These are phyloP conservation scores for Suillia variegata DNA, from an alignment of 2,888 invertebrate genomes.

Conservation along the genomic window DNA sequence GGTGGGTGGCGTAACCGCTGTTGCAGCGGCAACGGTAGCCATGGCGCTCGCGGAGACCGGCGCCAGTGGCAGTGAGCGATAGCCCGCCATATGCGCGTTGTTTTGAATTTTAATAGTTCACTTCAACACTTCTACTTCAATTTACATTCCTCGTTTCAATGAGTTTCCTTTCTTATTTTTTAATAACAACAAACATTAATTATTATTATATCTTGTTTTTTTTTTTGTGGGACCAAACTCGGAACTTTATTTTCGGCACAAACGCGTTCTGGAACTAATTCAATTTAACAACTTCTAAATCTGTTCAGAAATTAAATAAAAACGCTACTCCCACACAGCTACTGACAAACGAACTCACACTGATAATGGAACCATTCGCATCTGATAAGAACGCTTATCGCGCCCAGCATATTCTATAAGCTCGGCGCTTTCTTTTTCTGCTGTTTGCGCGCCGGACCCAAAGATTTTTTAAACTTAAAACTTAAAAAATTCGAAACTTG, in stretches of 20 bases:
- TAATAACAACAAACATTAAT: background rate
- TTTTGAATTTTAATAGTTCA: background rate
- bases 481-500: no score
- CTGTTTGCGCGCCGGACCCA: no score
- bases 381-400: conserved; percentile 35
- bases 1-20: conserved; percentile 40
- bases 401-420: no score
- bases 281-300: conserved; percentile 1
- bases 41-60: conserved; percentile 50
- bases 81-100: conserved; percentile 52
- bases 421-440: no score
- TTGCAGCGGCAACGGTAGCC: conserved; percentile 39
- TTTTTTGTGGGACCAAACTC: no score
- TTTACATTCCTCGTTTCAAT: background rate
- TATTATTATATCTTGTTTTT: no score
- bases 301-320: conserved; percentile 34
- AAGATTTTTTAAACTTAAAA: no score
- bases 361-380: conserved; percentile 44
- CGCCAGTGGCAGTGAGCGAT: conserved; percentile 49
- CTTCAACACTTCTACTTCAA: background rate
- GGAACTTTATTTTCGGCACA: conserved; percentile 37
- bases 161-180: background rate
- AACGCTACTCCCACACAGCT: conserved; percentile 31
- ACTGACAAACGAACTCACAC: conserved; percentile 3
- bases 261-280: conserved; percentile 36